Evolutionary conservation across 2,113 vertebrate species (phyloP), one percentile per base, ranked within the genome.

Genomic region (Microcebus tavaratra): DNA sequence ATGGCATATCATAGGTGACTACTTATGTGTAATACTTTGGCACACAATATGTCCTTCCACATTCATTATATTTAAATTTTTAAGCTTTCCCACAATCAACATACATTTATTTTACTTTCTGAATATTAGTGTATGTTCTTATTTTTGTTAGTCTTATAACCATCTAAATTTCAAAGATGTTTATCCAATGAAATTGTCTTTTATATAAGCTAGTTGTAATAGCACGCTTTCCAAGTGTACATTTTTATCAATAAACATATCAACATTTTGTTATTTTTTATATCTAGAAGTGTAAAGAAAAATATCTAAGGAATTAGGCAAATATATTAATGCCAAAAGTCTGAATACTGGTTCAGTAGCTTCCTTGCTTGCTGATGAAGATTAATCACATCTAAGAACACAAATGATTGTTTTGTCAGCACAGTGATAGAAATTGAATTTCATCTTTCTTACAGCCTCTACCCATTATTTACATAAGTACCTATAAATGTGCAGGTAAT

Each of bases 1-100:
- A 5, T 29, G 29, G 0, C 0, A 17, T 3, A 75, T 17, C 14
- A 53, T 11, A 3, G 3, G 6, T 11, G 17, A 57, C 9, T 27
- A 4, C 14, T 21, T 15, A 7, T 25, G 27, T 1, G 3, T 36
- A 31, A 59, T n/a, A 67, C 8, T 21, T 70, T 25, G 8, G 7
- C 9, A 67, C 0, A n/a, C 11, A 61, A 50, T 25, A 45, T 14
- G 7, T 70, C n/a, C 68, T 6, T 29, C 11, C 0, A 13, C 42
- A 68, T 55, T 87, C 59, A 63, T 6, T 70, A 34, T 15, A 67
- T 78, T 93, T 89, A 79, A 5, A 73, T 65, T 73, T 67, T 2
- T 57, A 15, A 72, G 2, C 61, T 90, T 75, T 13, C 2, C 6
- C 4, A 39, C 9, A 57, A 17, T 76, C 23, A 50, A 5, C 34